phyloP scores from a whole-genome alignment of 2,113 vertebrate species.

The Rostratula benghalensis region DNA sequence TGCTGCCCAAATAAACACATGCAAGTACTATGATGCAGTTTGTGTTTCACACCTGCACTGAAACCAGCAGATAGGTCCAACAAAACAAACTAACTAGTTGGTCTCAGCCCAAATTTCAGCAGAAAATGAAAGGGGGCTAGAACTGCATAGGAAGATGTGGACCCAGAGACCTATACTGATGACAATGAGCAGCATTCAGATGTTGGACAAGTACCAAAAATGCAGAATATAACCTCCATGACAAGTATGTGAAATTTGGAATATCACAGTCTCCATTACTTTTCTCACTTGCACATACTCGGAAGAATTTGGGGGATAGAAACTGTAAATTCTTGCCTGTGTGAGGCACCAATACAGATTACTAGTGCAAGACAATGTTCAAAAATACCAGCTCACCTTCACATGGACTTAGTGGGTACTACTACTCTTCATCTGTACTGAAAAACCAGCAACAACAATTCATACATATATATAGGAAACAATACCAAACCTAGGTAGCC shows the following conservation, averaged over 20 bases:
- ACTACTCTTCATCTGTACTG: neutral
- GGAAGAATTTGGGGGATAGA: neutral
- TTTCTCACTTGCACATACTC: neutral
- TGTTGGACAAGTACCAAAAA: neutral
- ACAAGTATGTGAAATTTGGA: neutral
- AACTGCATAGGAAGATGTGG: neutral
- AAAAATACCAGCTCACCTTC: neutral
- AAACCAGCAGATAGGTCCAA: neutral
- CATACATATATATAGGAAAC: neutral
- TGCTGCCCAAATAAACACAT: neutral
- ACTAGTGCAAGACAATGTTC: neutral
- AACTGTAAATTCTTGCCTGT: neutral
- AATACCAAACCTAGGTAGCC: neutral
- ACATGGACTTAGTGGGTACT: neutral
- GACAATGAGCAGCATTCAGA: neutral
- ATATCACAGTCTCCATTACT: neutral
- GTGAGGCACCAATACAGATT: neutral
- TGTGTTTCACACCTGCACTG: neutral
- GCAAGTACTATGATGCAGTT: neutral
- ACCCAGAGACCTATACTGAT: neutral
- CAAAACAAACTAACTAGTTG: neutral
- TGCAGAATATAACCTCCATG: neutral
- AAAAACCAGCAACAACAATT: neutral
- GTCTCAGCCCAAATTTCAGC: neutral
- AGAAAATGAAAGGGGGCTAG: neutral